Base-by-base conservation (phyloP, 2,113 vertebrate genomes). In the Alethe castanea region DNA sequence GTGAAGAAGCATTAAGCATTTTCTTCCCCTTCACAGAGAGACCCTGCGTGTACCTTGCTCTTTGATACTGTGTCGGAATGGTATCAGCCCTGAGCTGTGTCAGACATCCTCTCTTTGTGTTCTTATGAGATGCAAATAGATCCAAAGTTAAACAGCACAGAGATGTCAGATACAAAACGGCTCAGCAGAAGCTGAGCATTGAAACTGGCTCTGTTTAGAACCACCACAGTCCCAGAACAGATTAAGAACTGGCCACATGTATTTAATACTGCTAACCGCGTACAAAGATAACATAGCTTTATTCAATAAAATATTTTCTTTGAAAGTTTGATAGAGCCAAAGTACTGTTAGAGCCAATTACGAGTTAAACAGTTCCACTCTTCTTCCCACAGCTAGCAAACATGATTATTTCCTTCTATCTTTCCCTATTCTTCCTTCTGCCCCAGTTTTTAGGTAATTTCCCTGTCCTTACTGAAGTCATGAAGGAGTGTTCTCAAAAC, bases 271-370 rank as follows among this genome's bases (percentile, higher is more conserved):
- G 54, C 29, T 88, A 88, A 61, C n/a, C 29, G 0, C 19, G 0
- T 33, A 88, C 56, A 90, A 82, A 69, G 59, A 65, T 86, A 96
- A 93, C 42, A 83, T 12, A 31, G 36, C 48, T 85, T 87, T 54
- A 79, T 16, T 82, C 54, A 88, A 35, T 84, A 56, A 86, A 66
- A 59, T 28, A 3, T 66, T 66, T 60, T 53, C 70, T 76, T 60
- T 56, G 6, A 91, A 93, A 71, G 35, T 81, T 50, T 25, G 19
- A 79, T 8, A 16, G 20, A 90, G 66, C 53, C 42, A 61, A 86
- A 73, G 12, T 57, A 81, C 62, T 93, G 17, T 56, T 73, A 80
- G 73, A 83, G 67, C 14, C 6, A 85, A 48, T 57, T 73, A 52
- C 23, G 59, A 29, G 47, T 67, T 78, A 62, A 94, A 86, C 36